Evolutionary conservation across 2,888 invertebrate genomes (phyloP), one percentile per base, ranked within the genome.

Genomic region (Oscheius sp.): DNA sequence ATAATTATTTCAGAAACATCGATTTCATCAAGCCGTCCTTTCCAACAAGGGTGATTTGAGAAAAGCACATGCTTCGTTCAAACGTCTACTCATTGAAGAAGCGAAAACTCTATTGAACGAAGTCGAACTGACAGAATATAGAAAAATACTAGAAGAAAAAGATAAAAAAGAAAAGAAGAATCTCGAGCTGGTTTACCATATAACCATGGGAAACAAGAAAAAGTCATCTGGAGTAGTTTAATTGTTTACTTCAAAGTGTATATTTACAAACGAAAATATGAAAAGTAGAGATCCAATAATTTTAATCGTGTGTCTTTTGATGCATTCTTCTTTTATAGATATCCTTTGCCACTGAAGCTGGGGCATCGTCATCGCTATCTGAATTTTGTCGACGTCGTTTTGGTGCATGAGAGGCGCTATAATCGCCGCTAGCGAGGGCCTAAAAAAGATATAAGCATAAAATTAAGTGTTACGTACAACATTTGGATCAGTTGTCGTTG

Each of bases 401-500:
- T 28, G 20, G 36, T 45, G 67, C 41, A n/a, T 12, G 33, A 20
- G 44, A 24, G 2, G 51, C 28, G 17, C 36, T 49, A 30, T 67
- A 67, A n/a, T 67, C 67, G 6, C 38, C 49, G 17, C 47, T 45
- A 9, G 57, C 41, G n/a, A 59, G 30, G 2, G 59, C 47, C 67
- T 67, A 49, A 6, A 62, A 62, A 6, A 26, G 5, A 57, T 24
- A 36, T 24, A 38, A 41, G 17, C 38, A 22, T 33, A 5, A 26
- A 4, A 22, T 14, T 44, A 41, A 9, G 14, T 20, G 2, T 17
- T 17, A 67, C 74, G 65, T 65, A 85, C 85, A 70, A 81, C 80
- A n/a, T 78, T 69, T 14, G 86, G 86, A 71, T 86, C 86, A 3
- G 80, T 77, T 2, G 86, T 85, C 1, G 85, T 82, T 20, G 83